Conservation (phyloP, 2,797 vertebrate genomes). For the Amazona finschi region DNA sequence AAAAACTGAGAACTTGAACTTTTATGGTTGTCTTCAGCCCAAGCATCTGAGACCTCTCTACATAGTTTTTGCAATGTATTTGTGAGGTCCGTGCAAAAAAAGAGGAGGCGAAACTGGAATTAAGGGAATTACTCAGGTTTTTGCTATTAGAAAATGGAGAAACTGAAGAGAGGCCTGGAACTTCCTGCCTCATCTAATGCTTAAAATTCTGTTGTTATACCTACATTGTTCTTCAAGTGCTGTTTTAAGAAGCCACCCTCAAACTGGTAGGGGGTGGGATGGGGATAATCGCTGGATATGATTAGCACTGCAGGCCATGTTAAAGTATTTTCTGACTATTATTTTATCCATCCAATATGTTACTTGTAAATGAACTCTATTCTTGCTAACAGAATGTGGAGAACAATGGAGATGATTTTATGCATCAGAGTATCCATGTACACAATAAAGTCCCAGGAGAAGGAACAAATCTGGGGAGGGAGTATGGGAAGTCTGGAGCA, state of each 20-base stretch:
- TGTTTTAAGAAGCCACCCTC: background rate
- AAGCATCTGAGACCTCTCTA: background rate
- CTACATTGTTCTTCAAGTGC: background rate
- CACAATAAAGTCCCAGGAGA: background rate
- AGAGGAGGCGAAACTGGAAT: background rate
- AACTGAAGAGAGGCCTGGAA: background rate
- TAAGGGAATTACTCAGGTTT: background rate
- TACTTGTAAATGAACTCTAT: background rate
- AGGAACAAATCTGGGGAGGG: background rate
- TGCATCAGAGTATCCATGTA: background rate
- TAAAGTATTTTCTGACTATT: background rate
- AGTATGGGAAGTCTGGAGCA: background rate
- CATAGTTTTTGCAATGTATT: background rate
- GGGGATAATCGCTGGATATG: background rate
- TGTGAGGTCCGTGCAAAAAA: background rate
- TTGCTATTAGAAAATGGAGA: background rate
- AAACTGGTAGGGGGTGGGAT: background rate
- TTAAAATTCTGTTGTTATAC: background rate
- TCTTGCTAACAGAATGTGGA: background rate
- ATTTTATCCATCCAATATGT: background rate
- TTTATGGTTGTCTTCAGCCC: background rate
- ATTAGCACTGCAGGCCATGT: background rate
- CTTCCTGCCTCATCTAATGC: background rate
- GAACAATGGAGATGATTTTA: background rate
- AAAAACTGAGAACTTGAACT: background rate